Conservation (phyloP, 2,888 invertebrate species). For the Taphrorychus bicolor region DNA sequence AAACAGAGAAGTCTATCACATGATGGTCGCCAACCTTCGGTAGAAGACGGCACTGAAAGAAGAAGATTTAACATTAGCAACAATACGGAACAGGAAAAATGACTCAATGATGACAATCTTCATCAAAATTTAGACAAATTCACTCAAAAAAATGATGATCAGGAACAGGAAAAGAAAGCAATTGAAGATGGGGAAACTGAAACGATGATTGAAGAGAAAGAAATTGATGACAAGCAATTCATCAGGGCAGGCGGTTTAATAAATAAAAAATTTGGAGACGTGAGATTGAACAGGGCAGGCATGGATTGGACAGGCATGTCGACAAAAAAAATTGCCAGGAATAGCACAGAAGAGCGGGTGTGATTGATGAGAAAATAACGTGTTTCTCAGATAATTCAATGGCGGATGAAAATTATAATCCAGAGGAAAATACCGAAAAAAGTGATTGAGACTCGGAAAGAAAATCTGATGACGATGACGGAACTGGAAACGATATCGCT, state of each 20-base stretch:
- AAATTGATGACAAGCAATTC: not conserved
- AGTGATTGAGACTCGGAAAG: conserved; percentile 11
- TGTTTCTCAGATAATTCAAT: conserved; percentile 10
- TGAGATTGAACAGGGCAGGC: not conserved
- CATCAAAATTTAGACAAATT: conserved; percentile 11
- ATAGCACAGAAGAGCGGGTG: not conserved
- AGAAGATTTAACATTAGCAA: too few species aligned
- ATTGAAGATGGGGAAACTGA: not conserved
- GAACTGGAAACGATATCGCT: not conserved
- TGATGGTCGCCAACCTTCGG: too few species aligned
- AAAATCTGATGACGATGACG: conserved; percentile 5
- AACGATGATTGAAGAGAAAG: not conserved
- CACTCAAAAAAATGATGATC: conserved; percentile 3
- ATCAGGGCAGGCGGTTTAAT: not conserved
- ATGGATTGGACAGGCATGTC: too few species aligned
- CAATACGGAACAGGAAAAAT: too few species aligned
- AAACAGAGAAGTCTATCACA: too few species aligned
- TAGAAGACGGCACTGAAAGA: too few species aligned
- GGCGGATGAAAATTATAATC: not conserved
- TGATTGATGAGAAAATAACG: not conserved
- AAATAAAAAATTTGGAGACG: not conserved
- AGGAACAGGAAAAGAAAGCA: not conserved
- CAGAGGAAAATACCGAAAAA: conserved; percentile 5
- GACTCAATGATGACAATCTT: conserved; percentile 13
- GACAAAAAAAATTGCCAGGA: not conserved